A percentile compares a stretch with the other conserved stretches of the same genome.
Conservation (phyloP, 1,140 invertebrate genomes). For the Monochamus saltuarius region DNA sequence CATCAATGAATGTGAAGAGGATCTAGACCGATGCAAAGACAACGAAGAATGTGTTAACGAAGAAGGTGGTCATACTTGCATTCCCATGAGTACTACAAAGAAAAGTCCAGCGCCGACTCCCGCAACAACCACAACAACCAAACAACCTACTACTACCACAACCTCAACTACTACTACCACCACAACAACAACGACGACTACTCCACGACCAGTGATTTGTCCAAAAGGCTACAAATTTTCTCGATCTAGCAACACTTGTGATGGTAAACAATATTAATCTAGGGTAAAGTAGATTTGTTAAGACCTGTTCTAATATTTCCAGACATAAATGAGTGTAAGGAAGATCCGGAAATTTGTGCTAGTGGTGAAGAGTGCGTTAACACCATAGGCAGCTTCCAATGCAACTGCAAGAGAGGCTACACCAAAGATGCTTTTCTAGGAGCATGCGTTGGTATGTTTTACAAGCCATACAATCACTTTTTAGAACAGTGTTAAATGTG, state of each 20-base stretch:
- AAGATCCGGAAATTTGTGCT: slow-evolving; percentile 48
- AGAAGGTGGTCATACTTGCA: slow-evolving; percentile 71
- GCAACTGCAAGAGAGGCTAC: slow-evolving; percentile 62
- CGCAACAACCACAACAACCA: slow-evolving; percentile 3
- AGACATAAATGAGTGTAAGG: no score
- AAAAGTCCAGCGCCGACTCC: slow-evolving; percentile 27
- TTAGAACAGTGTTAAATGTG: not conserved
- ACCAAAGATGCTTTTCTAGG: no score
- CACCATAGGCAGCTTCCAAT: slow-evolving; percentile 77
- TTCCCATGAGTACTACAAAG: slow-evolving; percentile 41
- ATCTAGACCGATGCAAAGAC: slow-evolving; percentile 62
- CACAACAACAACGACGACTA: slow-evolving; percentile 22
- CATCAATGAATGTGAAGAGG: slow-evolving; percentile 73
- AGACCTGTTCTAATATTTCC: no score
- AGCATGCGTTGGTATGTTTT: not conserved
- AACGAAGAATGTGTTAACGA: slow-evolving; percentile 71
- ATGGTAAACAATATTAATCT: slow-evolving; percentile 31
- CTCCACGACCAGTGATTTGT: slow-evolving; percentile 25
- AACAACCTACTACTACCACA: slow-evolving; percentile 10
- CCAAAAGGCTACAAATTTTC: slow-evolving; percentile 44
- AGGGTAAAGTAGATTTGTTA: no score
- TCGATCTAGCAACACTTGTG: slow-evolving; percentile 41
- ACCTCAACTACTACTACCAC: slow-evolving; percentile 49
- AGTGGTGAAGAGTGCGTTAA: slow-evolving; percentile 72
- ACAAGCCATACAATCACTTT: slow-evolving; percentile 23